Evolutionary conservation across 2,113 vertebrate genomes (phyloP), one percentile per base, ranked within the genome.

Genomic region (Gobio gobio): DNA sequence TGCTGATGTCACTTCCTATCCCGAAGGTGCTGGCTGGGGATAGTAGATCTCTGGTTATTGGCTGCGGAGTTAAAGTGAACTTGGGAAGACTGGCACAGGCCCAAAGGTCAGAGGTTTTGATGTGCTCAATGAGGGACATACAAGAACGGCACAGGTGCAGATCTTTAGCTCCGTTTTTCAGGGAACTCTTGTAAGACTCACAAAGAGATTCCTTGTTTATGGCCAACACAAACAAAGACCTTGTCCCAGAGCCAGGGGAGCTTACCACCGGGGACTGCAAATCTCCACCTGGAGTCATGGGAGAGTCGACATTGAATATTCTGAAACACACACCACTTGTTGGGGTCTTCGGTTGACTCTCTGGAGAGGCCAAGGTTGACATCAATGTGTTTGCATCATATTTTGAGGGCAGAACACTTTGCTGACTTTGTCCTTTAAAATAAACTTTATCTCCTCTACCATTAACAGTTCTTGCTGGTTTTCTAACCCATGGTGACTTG

Each of bases 111-210:
- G 80, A 86, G 4, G 89, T 89, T 82, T 91, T 91, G 56, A 66
- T 72, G n/a, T 89, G 92, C 63, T 93, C 93, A 0, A 61, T 91
- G 66, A 92, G 91, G 22, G 93, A 93, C 84, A 91, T 90, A 83
- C 94, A 94, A 63, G 92, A 92, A 85, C 90, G 91, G 90, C 93
- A 95, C 13, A 94, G 91, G 80, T 93, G 92, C 68, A 93, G 82
- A 51, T 94, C 91, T 0, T 94, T 87, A 73, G 88, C 92, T 76
- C 84, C 87, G 33, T 85, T 79, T 54, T 87, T 90, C 63, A 91
- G 79, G 24, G 87, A 87, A 18, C 40, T 47, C 66, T 88, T 90
- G 75, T 90, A 91, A 22, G 86, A 88, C 22, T 86, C 85, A 85
- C 90, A 91, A 59, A 91, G 87, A 45, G 83, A 91, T 63, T 94